Evolutionary conservation across 1,140 invertebrate genomes (phyloP).

Genomic region (Lordiphosa mommai): DNA sequence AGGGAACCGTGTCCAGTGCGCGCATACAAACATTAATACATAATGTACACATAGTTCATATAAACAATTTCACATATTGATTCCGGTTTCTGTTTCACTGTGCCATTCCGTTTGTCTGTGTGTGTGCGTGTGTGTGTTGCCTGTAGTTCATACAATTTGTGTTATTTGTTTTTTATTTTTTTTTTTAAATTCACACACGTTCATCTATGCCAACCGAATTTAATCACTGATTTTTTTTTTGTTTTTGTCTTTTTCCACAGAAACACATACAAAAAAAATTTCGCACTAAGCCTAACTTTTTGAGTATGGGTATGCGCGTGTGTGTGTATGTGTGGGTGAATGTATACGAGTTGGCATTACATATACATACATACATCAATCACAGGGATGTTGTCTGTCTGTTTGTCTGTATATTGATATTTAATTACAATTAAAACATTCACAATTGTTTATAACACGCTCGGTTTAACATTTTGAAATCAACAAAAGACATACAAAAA

Average conservation of each 20-base stretch:
- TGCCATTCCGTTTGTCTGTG: slow-evolving; percentile 33
- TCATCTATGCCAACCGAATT: slow-evolving; percentile 19
- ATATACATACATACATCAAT: slow-evolving; percentile 8
- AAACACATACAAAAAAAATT: slow-evolving; percentile 23
- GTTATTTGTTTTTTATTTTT: background rate
- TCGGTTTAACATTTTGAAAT: slow-evolving; percentile 8
- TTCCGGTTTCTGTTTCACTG: slow-evolving; percentile 50
- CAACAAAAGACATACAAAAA: slow-evolving; percentile 27
- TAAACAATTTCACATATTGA: slow-evolving; percentile 29
- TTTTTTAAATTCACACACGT: slow-evolving; percentile 44
- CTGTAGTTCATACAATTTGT: slow-evolving; percentile 5
- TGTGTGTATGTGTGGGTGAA: slow-evolving; percentile 1
- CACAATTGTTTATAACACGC: slow-evolving; percentile 3
- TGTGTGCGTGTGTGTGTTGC: slow-evolving; percentile 2
- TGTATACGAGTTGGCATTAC: slow-evolving; percentile 44
- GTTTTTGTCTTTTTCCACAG: slow-evolving; percentile 15
- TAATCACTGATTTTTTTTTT: slow-evolving; percentile 34
- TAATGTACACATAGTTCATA: slow-evolving; percentile 12
- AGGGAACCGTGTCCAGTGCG: slow-evolving; percentile 2
- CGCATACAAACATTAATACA: slow-evolving; percentile 3
- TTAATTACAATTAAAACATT: background rate
- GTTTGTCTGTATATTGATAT: slow-evolving; percentile 1
- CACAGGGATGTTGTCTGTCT: no score
- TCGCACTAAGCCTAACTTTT: slow-evolving; percentile 35
- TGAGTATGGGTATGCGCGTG: slow-evolving; percentile 8